Conservation (phyloP, 2,888 invertebrate species). For the Cataglyphis cursor region DNA sequence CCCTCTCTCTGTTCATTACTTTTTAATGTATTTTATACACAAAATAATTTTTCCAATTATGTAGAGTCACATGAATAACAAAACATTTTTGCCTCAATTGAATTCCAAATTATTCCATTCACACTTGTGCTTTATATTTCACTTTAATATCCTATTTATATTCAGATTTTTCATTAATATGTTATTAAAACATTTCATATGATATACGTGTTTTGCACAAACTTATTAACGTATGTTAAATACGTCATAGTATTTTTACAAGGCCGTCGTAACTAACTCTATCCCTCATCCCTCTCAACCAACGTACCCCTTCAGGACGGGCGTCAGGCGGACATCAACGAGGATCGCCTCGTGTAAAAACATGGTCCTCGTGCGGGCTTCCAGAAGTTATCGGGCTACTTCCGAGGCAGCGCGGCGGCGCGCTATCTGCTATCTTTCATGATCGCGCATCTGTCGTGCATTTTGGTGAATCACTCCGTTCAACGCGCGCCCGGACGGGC, state of each 20-base stretch:
- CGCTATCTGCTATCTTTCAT: conserved; percentile 79
- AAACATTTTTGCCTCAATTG: neutral
- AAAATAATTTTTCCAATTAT: conserved; percentile 3
- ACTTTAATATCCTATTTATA: neutral
- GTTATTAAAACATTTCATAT: neutral
- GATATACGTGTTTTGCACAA: neutral
- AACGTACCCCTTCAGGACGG: conserved; percentile 11
- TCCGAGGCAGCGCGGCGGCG: conserved; percentile 65
- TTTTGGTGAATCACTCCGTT: conserved; percentile 85
- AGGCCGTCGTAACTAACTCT: neutral
- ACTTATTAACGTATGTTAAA: neutral
- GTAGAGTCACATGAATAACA: neutral
- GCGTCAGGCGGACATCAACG: conserved; percentile 28
- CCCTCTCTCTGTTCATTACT: neutral
- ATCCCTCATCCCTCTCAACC: conserved; percentile 17
- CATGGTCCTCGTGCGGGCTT: conserved; percentile 64
- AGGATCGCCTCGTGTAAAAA: conserved; percentile 58
- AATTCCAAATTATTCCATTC: neutral
- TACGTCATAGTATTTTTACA: neutral
- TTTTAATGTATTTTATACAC: neutral
- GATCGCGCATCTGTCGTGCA: conserved; percentile 86
- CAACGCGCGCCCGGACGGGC: conserved; percentile 65
- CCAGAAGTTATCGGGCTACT: conserved; percentile 76
- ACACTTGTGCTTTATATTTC: neutral
- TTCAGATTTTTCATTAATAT: neutral